phyloP scores from a whole-genome alignment of 2,888 invertebrate species.

The Tiliacea citrago region DNA sequence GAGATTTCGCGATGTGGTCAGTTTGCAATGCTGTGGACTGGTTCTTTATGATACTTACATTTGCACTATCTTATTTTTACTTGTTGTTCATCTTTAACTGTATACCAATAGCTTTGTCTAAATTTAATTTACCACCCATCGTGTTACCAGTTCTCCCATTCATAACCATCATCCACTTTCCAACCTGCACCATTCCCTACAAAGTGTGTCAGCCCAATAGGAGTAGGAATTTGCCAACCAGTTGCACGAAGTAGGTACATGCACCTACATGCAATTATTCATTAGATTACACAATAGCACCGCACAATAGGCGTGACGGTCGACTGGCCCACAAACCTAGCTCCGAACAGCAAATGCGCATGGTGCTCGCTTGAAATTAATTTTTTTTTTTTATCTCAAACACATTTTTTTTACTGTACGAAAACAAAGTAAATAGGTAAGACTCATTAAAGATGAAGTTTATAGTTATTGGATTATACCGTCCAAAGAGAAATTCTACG shows the following conservation, averaged over 20 bases:
- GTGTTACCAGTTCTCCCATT: conserved; percentile 3
- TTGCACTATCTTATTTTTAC: background rate
- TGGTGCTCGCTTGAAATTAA: conserved; percentile 42
- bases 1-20: conserved; percentile 51
- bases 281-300: conserved; percentile 76
- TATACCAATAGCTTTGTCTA: background rate
- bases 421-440: conserved; percentile 11
- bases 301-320: conserved; percentile 69
- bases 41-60: conserved; percentile 8
- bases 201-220: conserved; percentile 20
- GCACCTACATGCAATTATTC: conserved; percentile 74
- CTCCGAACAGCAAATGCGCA: conserved; percentile 55
- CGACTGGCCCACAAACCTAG: conserved; percentile 79
- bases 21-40: conserved; percentile 26
- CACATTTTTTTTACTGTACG: conserved; percentile 13
- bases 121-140: conserved; percentile 39
- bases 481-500: conserved; percentile 27
- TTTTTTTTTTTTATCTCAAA: conserved; percentile 15
- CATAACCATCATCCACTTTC: conserved; percentile 21
- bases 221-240: conserved; percentile 40
- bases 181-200: conserved; percentile 12
- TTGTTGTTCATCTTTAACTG: background rate
- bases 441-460: no score
- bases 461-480: background rate
- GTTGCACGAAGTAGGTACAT: conserved; percentile 37